Conservation (phyloP, 2,113 vertebrate species). For the Corydoras sp. region DNA sequence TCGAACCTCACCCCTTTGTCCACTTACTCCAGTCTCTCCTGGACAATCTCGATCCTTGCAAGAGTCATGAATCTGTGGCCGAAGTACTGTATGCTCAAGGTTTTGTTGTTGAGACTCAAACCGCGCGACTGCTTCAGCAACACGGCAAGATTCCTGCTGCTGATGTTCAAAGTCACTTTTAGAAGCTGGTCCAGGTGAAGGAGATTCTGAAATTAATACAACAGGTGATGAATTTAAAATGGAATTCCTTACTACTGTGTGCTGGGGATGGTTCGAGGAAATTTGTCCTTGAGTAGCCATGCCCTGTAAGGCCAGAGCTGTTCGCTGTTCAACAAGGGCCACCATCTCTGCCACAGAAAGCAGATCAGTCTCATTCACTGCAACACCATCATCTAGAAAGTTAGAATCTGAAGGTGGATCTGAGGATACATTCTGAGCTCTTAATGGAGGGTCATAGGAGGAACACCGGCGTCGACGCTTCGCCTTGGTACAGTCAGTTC, state of each 20-base stretch:
- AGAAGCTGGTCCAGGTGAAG: conserved; percentile 28
- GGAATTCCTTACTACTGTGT: conserved; percentile 51
- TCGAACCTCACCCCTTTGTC: conserved; percentile 57
- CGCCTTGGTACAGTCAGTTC: conserved; percentile 82
- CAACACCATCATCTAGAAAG: conserved; percentile 48
- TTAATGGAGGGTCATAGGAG: conserved; percentile 71
- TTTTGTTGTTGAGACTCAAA: conserved; percentile 77
- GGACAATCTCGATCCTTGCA: conserved; percentile 40
- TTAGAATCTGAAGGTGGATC: conserved; percentile 44
- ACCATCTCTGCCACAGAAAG: conserved; percentile 93
- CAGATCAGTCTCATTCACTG: conserved; percentile 68
- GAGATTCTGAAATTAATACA: conserved; percentile 69
- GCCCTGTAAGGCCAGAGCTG: conserved; percentile 74
- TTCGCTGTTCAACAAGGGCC: conserved; percentile 83
- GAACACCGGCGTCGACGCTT: conserved; percentile 84
- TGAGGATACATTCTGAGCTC: conserved; percentile 51
- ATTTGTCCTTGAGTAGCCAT: conserved; percentile 64
- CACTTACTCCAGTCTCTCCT: conserved; percentile 27
- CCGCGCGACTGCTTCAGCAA: conserved; percentile 84
- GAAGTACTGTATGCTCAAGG: conserved; percentile 56
- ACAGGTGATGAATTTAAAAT: conserved; percentile 56
- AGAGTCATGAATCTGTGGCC: conserved; percentile 31
- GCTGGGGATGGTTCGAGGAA: conserved; percentile 46
- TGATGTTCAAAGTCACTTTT: conserved; percentile 49
- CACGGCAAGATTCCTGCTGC: conserved; percentile 68